These are phyloP conservation scores for Hartigia nigra DNA, from an alignment of 2,888 invertebrate species.

Conservation along the genomic window DNA sequence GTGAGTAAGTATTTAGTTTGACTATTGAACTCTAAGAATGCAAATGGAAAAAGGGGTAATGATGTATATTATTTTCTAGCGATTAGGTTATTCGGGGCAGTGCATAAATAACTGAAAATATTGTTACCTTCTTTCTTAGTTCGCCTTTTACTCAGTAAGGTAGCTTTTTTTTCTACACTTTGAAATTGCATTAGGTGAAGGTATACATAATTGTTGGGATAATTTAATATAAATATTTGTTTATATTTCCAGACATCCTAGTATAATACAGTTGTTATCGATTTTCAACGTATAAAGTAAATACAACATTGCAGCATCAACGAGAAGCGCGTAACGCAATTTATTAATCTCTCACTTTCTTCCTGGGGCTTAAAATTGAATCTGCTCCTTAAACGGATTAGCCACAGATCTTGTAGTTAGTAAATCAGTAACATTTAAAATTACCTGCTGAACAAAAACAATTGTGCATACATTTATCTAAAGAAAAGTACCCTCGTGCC, in stretches of 20 bases:
- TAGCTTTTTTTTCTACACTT: neutral
- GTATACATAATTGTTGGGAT: neutral
- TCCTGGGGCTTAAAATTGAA: neutral
- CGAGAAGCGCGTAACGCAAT: constrained; percentile 1
- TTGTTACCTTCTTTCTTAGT: neutral
- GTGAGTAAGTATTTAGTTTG: neutral
- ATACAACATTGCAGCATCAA: constrained; percentile 22
- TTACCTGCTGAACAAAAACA: neutral
- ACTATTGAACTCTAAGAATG: no score
- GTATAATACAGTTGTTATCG: constrained; percentile 21
- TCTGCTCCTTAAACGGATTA: neutral
- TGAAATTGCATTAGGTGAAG: neutral
- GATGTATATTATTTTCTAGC: neutral
- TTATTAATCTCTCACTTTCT: neutral
- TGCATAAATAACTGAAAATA: neutral
- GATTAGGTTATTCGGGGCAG: neutral
- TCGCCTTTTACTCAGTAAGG: no score
- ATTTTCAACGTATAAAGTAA: constrained; percentile 20
- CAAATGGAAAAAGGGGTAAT: neutral
- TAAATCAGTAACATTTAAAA: neutral
- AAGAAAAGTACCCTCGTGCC: neutral
- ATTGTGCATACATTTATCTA: neutral
- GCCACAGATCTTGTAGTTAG: neutral
- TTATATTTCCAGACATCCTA: constrained; percentile 23
- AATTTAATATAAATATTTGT: constrained; percentile 20